phyloP scores from a whole-genome alignment of 2,113 vertebrate genomes.

The Cromileptes altivelis region DNA sequence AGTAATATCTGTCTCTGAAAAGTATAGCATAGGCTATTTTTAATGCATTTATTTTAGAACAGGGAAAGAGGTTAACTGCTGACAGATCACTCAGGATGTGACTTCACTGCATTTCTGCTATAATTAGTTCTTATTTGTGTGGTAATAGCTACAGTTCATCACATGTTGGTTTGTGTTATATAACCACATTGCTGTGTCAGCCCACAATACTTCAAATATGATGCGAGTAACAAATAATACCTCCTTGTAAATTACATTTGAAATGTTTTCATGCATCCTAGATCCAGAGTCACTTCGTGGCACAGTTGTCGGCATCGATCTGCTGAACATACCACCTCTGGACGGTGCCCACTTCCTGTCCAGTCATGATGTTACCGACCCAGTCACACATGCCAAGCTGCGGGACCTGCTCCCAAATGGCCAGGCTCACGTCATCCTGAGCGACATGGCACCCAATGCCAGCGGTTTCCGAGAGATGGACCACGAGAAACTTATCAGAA shows the following conservation, averaged over 20 bases:
- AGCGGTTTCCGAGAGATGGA: constrained; percentile 92
- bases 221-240: neutral
- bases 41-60: neutral
- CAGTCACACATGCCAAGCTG: constrained; percentile 78
- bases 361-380: constrained; percentile 85
- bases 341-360: constrained; percentile 92
- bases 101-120: neutral
- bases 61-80: neutral
- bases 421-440: constrained; percentile 90
- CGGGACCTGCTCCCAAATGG: constrained; percentile 86
- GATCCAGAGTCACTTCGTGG: constrained; percentile 85
- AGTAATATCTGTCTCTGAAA: neutral
- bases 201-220: neutral
- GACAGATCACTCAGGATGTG: neutral
- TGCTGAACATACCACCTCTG: constrained; percentile 88
- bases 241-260: neutral
- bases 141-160: neutral
- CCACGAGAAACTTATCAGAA: constrained; percentile 88
- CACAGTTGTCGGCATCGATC: constrained; percentile 91
- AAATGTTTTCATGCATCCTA: constrained; percentile 62
- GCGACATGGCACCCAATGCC: constrained; percentile 96
- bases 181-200: neutral
- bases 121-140: neutral
- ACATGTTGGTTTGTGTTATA: neutral
- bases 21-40: neutral